Conservation (phyloP, 1,140 invertebrate species). For the Magallana ariakensis region DNA sequence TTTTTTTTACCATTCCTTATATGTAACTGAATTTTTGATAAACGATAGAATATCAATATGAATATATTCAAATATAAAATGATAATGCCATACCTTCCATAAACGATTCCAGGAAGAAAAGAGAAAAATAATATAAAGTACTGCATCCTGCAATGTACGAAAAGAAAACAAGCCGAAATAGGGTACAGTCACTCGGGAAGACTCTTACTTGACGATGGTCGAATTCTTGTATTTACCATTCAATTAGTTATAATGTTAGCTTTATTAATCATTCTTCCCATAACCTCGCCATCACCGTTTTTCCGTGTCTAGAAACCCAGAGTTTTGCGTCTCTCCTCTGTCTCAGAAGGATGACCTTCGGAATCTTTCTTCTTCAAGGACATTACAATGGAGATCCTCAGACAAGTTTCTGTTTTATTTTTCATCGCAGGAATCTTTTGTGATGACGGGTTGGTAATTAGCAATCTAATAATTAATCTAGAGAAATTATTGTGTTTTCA, state of each 20-base stretch:
- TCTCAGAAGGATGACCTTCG: not conserved
- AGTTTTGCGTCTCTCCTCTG: not conserved
- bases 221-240: not conserved
- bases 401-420: not conserved
- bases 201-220: not conserved
- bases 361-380: not conserved
- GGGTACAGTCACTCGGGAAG: not conserved
- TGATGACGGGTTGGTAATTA: conserved; percentile 9
- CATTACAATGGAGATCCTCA: not conserved
- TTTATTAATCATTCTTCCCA: not conserved
- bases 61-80: too few species aligned
- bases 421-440: not conserved
- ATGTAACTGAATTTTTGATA: too few species aligned
- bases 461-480: not conserved
- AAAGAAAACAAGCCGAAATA: not conserved
- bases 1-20: too few species aligned
- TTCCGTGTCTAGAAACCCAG: not conserved
- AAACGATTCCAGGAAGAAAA: conserved; percentile 3
- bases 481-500: too few species aligned
- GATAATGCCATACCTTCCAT: conserved; percentile 32
- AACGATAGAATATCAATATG: too few species aligned
- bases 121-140: not conserved
- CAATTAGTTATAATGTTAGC: not conserved
- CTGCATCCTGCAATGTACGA: not conserved
- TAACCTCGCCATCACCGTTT: not conserved